Evolutionary conservation across 2,888 invertebrate genomes (phyloP).

Genomic region (Eumerus sabulonum): DNA sequence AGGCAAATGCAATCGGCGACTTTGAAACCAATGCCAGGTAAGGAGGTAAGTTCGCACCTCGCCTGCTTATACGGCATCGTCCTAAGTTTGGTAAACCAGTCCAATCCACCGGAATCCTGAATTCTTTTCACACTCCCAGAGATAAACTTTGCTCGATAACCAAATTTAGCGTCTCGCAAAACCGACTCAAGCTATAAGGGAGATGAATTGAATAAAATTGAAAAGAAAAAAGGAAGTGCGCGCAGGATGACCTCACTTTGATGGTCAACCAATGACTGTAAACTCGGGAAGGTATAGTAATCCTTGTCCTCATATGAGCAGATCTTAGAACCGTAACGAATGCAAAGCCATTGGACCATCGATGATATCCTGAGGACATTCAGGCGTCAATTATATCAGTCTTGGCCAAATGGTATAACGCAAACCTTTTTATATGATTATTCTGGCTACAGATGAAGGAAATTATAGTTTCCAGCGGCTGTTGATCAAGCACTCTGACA

Average conservation of each 20-base stretch:
- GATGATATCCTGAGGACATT: constrained; percentile 85
- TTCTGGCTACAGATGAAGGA: constrained; percentile 99
- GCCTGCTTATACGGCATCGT: constrained; percentile 86
- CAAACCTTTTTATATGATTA: constrained; percentile 93
- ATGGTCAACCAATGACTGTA: constrained; percentile 81
- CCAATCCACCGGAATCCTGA: constrained; percentile 83
- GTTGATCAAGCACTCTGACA: constrained; percentile 94
- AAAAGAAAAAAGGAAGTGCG: too few species aligned
- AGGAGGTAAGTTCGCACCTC: constrained; percentile 85
- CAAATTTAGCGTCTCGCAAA: constrained; percentile 88
- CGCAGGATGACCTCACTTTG: constrained; percentile 76
- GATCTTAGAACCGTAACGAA: constrained; percentile 88
- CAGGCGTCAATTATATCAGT: too few species aligned
- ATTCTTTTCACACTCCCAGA: constrained; percentile 86
- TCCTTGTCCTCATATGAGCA: constrained; percentile 84
- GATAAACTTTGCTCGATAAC: constrained; percentile 94
- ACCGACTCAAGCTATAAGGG: constrained; percentile 83
- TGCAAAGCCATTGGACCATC: constrained; percentile 94
- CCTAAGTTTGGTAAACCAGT: constrained; percentile 87
- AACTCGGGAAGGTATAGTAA: constrained; percentile 91
- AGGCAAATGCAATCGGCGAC: constrained; percentile 98
- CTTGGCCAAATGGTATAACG: too few species aligned
- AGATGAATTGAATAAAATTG: too few species aligned
- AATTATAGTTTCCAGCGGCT: constrained; percentile 95
- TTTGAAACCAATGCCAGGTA: constrained; percentile 96